These are phyloP conservation scores for Cotesia congregata DNA, from an alignment of 2,888 invertebrate species.

Conservation along the genomic window DNA sequence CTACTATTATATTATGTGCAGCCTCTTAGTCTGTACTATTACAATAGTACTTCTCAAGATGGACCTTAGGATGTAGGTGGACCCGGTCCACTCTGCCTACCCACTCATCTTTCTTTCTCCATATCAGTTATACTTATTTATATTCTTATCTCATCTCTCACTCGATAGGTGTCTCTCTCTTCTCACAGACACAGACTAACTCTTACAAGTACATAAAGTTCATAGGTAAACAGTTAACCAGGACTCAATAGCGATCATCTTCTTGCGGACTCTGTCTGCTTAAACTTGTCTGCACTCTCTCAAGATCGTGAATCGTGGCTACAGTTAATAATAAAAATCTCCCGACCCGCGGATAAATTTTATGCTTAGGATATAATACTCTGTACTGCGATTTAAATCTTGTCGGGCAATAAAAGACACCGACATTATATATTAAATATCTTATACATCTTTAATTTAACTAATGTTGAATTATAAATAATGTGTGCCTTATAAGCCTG, in stretches of 20 bases:
- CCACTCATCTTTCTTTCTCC: constrained; percentile 41
- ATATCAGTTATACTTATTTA: constrained; percentile 42
- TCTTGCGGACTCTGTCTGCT: constrained; percentile 20
- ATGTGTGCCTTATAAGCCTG: constrained; percentile 6
- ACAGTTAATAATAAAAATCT: not conserved
- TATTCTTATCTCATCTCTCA: not conserved
- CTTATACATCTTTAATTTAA: constrained; percentile 25
- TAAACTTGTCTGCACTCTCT: constrained; percentile 21
- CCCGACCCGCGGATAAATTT: not conserved
- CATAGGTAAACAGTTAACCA: constrained; percentile 62
- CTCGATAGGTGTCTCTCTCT: not conserved
- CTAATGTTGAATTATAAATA: not conserved
- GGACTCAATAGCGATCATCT: constrained; percentile 51
- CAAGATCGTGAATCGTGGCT: not conserved
- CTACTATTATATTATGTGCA: too few species aligned
- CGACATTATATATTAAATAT: constrained; percentile 46
- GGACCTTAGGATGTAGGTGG: constrained; percentile 56
- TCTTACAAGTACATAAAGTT: constrained; percentile 51
- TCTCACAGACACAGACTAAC: not conserved
- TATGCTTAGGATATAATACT: too few species aligned
- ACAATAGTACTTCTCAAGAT: not conserved
- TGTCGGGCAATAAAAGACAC: constrained; percentile 31
- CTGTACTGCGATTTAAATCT: not conserved
- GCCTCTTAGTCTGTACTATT: not conserved
- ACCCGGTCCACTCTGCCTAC: constrained; percentile 65